A percentile compares a stretch with the other conserved stretches of the same genome.
phyloP scores from a whole-genome alignment of 2,797 vertebrate species.

The Cyprinodon diabolis region DNA sequence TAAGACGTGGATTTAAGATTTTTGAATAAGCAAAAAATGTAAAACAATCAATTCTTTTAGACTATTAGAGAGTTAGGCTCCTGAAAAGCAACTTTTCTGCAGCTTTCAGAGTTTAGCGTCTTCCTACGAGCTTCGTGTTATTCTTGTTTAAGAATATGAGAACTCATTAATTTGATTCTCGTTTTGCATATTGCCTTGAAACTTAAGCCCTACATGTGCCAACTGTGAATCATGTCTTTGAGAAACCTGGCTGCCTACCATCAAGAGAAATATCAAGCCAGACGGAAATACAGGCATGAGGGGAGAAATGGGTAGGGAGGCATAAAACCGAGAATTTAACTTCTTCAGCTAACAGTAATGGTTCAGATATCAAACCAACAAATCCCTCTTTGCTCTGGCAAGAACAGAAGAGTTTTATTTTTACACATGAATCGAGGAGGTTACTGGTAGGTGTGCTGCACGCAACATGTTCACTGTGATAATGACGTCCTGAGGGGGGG shows the following conservation, averaged over 20 bases:
- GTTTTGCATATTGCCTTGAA: constrained; percentile 49
- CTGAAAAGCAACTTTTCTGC: constrained; percentile 46
- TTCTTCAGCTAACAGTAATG: constrained; percentile 55
- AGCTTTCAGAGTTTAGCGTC: constrained; percentile 28
- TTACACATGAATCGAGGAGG: constrained; percentile 52
- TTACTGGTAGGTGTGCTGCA: constrained; percentile 51
- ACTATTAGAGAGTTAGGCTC: constrained; percentile 13
- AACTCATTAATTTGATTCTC: constrained; percentile 51
- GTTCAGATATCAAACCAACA: constrained; percentile 58
- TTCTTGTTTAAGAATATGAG: constrained; percentile 43
- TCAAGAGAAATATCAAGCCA: constrained; percentile 63
- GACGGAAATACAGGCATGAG: constrained; percentile 48
- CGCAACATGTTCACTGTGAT: constrained; percentile 61
- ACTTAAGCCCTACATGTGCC: constrained; percentile 41
- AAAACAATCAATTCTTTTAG: constrained; percentile 2
- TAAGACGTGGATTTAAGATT: neutral
- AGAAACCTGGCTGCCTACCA: constrained; percentile 56
- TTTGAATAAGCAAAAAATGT: neutral
- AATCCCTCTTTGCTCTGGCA: constrained; percentile 31
- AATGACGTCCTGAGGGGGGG: constrained; percentile 57
- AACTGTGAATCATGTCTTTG: constrained; percentile 47
- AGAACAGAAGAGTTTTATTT: constrained; percentile 62
- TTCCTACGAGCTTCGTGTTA: constrained; percentile 50
- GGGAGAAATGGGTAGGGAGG: constrained; percentile 24
- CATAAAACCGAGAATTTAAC: constrained; percentile 51